phyloP scores from a whole-genome alignment of 2,113 vertebrate species.

The Glaucomys volans region DNA sequence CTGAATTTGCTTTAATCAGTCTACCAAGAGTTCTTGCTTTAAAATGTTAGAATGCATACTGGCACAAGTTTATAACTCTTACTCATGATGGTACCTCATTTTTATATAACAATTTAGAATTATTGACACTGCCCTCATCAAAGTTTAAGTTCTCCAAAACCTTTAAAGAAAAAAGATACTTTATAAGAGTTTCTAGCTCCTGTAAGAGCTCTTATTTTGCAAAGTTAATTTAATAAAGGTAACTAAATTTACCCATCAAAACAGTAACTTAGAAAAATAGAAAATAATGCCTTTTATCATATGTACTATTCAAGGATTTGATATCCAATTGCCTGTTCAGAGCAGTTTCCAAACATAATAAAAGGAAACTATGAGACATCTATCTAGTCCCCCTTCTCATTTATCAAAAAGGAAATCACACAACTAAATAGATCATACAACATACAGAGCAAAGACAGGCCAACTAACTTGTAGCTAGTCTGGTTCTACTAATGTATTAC shows the following conservation, averaged over 20 bases:
- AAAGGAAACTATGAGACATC: neutral
- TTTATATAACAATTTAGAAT: slow-evolving; percentile 50
- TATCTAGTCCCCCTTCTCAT: neutral
- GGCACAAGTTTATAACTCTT: neutral
- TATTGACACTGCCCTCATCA: neutral
- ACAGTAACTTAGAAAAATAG: slow-evolving; percentile 19
- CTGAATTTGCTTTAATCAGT: slow-evolving; percentile 29
- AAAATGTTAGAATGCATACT: slow-evolving; percentile 41
- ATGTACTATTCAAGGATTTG: neutral
- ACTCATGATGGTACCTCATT: slow-evolving; percentile 33
- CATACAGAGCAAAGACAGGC: neutral
- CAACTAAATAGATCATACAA: neutral
- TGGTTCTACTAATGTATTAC: neutral
- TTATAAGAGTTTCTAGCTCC: neutral
- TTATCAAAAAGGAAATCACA: slow-evolving; percentile 11
- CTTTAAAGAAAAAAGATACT: neutral
- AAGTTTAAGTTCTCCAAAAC: slow-evolving; percentile 45
- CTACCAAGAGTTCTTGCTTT: slow-evolving; percentile 33
- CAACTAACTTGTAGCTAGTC: neutral
- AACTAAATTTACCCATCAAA: slow-evolving; percentile 21
- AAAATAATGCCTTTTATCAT: neutral
- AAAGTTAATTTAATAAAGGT: slow-evolving; percentile 21
- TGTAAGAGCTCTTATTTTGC: neutral
- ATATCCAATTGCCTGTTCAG: neutral
- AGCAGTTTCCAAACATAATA: neutral